phyloP scores from a whole-genome alignment of 2,888 invertebrate species.

The Epirrhoe tristata region DNA sequence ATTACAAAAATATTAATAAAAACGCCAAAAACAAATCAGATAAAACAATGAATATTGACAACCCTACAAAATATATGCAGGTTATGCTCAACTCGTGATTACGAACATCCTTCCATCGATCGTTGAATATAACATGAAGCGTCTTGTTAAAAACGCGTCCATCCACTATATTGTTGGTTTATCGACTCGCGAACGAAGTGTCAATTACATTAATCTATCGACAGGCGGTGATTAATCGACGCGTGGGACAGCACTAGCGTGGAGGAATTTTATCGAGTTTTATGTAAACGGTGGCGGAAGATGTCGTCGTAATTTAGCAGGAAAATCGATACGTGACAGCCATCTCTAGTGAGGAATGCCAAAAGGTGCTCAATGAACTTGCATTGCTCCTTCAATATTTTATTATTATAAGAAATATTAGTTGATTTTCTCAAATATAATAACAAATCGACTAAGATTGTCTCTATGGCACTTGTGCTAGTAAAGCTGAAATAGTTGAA shows the following conservation, averaged over 20 bases:
- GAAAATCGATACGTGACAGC: conserved; percentile 2
- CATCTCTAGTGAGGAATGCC: neutral
- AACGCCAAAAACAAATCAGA: neutral
- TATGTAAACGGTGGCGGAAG: conserved; percentile 14
- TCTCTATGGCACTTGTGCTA: no score
- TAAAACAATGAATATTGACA: conserved; percentile 37
- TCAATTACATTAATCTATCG: conserved; percentile 51
- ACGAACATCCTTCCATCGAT: conserved; percentile 66
- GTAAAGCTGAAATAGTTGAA: no score
- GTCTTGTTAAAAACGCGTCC: conserved; percentile 81
- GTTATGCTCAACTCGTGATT: conserved; percentile 67
- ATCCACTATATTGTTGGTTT: conserved; percentile 73
- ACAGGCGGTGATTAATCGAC: conserved; percentile 42
- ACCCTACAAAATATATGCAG: conserved; percentile 58
- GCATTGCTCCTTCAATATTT: neutral
- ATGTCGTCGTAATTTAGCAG: neutral
- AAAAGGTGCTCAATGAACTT: neutral
- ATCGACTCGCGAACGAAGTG: conserved; percentile 62
- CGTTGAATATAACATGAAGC: conserved; percentile 76
- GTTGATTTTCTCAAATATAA: no score
- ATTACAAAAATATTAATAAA: neutral
- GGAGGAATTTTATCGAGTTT: conserved; percentile 24
- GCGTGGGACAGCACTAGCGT: conserved; percentile 35
- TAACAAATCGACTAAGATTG: no score
- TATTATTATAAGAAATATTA: neutral